phyloP scores from a whole-genome alignment of 1,140 invertebrate species.

The Drosophila nebulosa region DNA sequence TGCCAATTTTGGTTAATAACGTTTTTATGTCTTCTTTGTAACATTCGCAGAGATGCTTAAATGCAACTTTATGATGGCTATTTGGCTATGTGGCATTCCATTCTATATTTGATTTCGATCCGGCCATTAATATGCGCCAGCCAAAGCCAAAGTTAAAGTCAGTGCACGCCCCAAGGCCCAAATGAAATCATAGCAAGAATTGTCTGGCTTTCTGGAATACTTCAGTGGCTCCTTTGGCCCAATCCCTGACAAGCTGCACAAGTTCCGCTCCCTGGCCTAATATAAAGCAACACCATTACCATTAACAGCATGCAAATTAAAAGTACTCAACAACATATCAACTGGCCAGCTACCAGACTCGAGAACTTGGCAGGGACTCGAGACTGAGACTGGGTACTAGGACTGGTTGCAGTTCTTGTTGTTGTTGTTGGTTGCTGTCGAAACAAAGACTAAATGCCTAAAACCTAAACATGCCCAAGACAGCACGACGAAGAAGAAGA shows the following conservation, averaged over 20 bases:
- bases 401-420: constrained; percentile 13
- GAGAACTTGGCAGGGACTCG: constrained; percentile 17
- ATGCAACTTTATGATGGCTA: constrained; percentile 16
- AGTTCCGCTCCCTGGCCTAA: constrained; percentile 37
- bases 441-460: constrained; percentile 77
- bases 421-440: constrained; percentile 54
- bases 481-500: background rate
- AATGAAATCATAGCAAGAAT: background rate
- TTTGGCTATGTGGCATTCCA: constrained; percentile 19
- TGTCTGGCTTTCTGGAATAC: background rate
- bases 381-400: background rate
- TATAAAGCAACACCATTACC: constrained; percentile 77
- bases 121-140: constrained; percentile 60
- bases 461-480: constrained; percentile 46
- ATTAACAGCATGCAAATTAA: constrained; percentile 79
- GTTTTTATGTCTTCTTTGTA: background rate
- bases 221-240: constrained; percentile 5
- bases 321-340: constrained; percentile 78
- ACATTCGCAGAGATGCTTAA: background rate
- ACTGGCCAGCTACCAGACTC: constrained; percentile 65
- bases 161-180: constrained; percentile 8
- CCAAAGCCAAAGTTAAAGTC: background rate
- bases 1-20: too few relatives aligned
- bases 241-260: background rate
- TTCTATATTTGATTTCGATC: constrained; percentile 58